Base-by-base conservation (phyloP, 1,140 invertebrate species). In the Gryllus bimaculatus region DNA sequence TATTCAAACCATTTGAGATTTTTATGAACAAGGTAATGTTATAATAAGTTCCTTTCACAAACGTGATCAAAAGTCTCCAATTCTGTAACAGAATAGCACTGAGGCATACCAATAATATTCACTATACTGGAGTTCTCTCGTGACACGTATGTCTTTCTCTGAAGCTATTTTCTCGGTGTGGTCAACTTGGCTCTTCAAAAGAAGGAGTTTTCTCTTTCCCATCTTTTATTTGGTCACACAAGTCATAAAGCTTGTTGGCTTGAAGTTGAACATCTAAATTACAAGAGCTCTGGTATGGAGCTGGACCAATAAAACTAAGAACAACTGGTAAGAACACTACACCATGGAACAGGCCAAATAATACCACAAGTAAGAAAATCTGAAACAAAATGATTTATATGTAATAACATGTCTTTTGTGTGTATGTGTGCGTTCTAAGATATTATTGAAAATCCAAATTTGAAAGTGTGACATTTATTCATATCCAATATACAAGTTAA, bases 321-420 rank as follows among this genome's bases (percentile, higher is more conserved):
- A 94, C 85, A 8, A 94, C 92, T 2, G 94, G 93, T 76, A 95
- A 84, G 74, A 95, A 89, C 4, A 94, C 84, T 6, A 94, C 84
- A n/a, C 93, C 93, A 83, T 93, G 91, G 84, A 91, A 93, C 1
- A 94, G 84, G 8, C 93, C 93, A 84, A 94, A 94, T 39, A 90
- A 75, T 80, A 94, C 91, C 0, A 95, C 93, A 76, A 94, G 85
- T 47, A 92, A 87, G 82, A 95, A 94, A 83, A 94, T 93, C 88
- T 90, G 83, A 75, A 87, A 86, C 81, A 84, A 83, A 79, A 82
- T 84, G 47, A 75, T 18, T 10, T 20, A 75, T 15, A 3, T 1
- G 54, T 13, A 66, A 66, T 18, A 66, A 2, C 7, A 66, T 66
- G n/a, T 39, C 5, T 39, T 39, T 39, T 39, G 26, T 39, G 26